phyloP scores from a whole-genome alignment of 2,888 invertebrate genomes.

The Tenthredo scrophulariae region DNA sequence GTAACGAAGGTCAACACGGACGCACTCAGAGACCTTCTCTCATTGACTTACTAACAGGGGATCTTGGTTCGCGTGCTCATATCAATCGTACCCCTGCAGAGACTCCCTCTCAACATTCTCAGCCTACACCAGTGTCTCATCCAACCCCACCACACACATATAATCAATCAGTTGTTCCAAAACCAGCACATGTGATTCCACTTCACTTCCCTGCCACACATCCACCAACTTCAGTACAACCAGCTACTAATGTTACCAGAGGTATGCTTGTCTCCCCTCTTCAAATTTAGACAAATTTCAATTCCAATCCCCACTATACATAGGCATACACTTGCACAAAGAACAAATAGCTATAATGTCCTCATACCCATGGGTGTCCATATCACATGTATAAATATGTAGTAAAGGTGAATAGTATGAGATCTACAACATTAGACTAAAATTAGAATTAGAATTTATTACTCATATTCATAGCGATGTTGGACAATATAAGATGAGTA shows the following conservation, averaged over 20 bases:
- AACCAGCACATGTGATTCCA: slow-evolving; percentile 40
- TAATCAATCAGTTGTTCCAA: slow-evolving; percentile 37
- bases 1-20: slow-evolving; percentile 71
- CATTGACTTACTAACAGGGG: slow-evolving; percentile 85
- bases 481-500: too few relatives aligned
- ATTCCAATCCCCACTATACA: slow-evolving; percentile 7
- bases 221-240: slow-evolving; percentile 50
- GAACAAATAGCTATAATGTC: neutral
- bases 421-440: neutral
- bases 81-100: slow-evolving; percentile 73
- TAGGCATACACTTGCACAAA: slow-evolving; percentile 22
- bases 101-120: slow-evolving; percentile 61
- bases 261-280: slow-evolving; percentile 48
- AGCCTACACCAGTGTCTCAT: slow-evolving; percentile 66
- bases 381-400: neutral
- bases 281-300: slow-evolving; percentile 40
- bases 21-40: slow-evolving; percentile 84
- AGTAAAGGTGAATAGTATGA: neutral
- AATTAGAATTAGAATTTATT: neutral
- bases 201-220: slow-evolving; percentile 48
- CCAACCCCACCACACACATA: slow-evolving; percentile 66
- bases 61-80: slow-evolving; percentile 73
- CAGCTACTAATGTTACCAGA: slow-evolving; percentile 49
- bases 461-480: too few relatives aligned
- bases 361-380: neutral